phyloP scores from a whole-genome alignment of 2,888 invertebrate genomes.

The Thyatira batis region DNA sequence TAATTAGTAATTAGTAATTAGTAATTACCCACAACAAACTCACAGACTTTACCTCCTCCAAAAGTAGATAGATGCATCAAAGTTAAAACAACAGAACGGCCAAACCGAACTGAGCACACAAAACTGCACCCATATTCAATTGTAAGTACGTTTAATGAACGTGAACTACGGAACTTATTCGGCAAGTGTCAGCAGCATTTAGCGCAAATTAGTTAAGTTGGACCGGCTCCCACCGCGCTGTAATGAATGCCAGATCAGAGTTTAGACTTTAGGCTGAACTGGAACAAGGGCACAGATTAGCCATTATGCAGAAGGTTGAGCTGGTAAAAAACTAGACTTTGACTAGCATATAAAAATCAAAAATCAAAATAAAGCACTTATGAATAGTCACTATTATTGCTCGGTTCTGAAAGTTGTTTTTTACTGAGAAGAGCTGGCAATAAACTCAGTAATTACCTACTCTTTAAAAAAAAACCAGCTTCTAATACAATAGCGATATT shows the following conservation, averaged over 20 bases:
- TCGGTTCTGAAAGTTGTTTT: too few relatives aligned
- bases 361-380: too few relatives aligned
- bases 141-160: conserved; percentile 48
- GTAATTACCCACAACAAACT: too few relatives aligned
- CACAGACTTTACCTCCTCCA: too few relatives aligned
- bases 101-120: conserved; percentile 18
- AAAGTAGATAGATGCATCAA: too few relatives aligned
- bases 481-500: too few relatives aligned
- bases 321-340: conserved; percentile 13
- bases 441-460: too few relatives aligned
- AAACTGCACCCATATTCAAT: conserved; percentile 40
- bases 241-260: conserved; percentile 53
- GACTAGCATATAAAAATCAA: conserved; percentile 6
- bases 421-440: too few relatives aligned
- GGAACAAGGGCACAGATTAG: conserved; percentile 13
- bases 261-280: conserved; percentile 28
- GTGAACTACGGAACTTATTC: conserved; percentile 37
- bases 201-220: conserved; percentile 68
- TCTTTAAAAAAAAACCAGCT: too few relatives aligned
- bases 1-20: too few relatives aligned
- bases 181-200: conserved; percentile 45
- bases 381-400: too few relatives aligned
- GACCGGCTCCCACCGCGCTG: conserved; percentile 35
- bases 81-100: not conserved
- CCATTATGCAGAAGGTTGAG: conserved; percentile 7